Percentiles rank a stretch among this genome's conserved stretches.
Conservation (phyloP, 2,797 vertebrate genomes). For the Potorous gilbertii region DNA sequence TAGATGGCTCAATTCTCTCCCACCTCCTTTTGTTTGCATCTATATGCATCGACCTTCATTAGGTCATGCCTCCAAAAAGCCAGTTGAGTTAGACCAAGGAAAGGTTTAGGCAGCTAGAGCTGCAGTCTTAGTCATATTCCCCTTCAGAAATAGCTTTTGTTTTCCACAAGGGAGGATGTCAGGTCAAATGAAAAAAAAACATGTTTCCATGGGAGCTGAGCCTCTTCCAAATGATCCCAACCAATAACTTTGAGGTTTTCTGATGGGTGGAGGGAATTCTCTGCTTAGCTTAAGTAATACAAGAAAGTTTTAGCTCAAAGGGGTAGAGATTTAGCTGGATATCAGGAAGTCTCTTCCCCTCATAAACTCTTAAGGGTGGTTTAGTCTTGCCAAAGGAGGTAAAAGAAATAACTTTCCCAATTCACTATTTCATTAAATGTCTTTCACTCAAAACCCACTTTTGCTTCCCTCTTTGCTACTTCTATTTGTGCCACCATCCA, state of each 20-base stretch:
- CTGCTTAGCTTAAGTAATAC: neutral
- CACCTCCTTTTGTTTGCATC: neutral
- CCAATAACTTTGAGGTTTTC: neutral
- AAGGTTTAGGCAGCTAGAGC: neutral
- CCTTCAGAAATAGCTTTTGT: neutral
- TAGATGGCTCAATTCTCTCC: neutral
- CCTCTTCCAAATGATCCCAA: neutral
- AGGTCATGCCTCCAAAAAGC: conserved; percentile 19
- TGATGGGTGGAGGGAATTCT: neutral
- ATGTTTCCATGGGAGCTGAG: neutral
- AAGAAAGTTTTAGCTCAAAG: neutral
- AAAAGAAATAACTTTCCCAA: neutral
- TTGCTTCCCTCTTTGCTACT: neutral
- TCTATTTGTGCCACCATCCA: neutral
- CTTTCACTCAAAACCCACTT: neutral
- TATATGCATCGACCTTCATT: neutral
- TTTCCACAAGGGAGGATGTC: neutral
- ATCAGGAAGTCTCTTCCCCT: neutral
- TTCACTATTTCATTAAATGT: neutral
- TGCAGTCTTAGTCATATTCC: conserved; percentile 1
- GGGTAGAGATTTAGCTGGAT: neutral
- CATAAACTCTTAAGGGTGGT: neutral
- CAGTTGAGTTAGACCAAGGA: neutral
- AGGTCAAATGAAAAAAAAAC: neutral
- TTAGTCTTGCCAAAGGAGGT: neutral